Evolutionary conservation across 2,113 vertebrate species (phyloP).

Genomic region (Leptobrachium leishanense): DNA sequence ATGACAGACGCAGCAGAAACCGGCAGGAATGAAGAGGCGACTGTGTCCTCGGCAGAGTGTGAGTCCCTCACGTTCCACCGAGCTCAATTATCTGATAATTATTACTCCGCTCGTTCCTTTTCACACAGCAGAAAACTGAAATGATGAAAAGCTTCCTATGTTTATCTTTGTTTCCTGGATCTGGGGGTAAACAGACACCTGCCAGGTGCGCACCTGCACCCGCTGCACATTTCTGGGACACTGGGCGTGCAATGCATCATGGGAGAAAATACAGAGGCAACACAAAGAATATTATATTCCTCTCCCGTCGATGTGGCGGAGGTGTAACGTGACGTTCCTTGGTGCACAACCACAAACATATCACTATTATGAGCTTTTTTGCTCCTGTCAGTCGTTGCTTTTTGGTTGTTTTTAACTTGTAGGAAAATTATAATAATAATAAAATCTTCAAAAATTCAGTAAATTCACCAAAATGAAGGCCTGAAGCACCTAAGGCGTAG

Average conservation of each 20-base stretch:
- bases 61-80: constrained; percentile 50
- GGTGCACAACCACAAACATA: no score
- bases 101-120: constrained; percentile 45
- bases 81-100: constrained; percentile 55
- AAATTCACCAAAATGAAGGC: no score
- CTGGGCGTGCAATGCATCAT: constrained; percentile 33
- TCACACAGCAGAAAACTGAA: constrained; percentile 46
- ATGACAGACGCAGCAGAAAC: constrained; percentile 62
- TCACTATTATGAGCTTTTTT: no score
- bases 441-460: no score
- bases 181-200: constrained; percentile 47
- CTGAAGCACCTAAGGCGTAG: no score
- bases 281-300: neutral
- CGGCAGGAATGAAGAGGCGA: constrained; percentile 60
- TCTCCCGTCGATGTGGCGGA: neutral
- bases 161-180: constrained; percentile 33
- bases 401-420: no score
- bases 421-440: no score
- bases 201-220: constrained; percentile 34
- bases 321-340: neutral
- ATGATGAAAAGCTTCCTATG: constrained; percentile 29
- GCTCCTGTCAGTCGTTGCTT: no score
- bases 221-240: neutral
- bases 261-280: neutral
- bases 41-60: constrained; percentile 53